Conservation (phyloP, 2,113 vertebrate genomes). For the Campylomormyrus tamandua region DNA sequence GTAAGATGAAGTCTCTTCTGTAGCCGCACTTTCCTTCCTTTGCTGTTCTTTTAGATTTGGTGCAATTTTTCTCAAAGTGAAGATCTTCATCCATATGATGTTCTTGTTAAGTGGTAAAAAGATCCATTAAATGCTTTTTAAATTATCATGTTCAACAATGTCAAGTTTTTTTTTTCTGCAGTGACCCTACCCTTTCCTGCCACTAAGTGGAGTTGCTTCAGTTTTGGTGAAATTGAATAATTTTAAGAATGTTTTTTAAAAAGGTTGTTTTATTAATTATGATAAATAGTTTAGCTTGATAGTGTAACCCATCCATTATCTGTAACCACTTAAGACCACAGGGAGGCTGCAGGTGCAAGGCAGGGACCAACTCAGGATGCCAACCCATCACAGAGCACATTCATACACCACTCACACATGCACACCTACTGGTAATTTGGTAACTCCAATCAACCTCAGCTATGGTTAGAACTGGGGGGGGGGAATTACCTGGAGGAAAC, state of each 20-base stretch:
- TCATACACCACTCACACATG: background rate
- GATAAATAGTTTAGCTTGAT: background rate
- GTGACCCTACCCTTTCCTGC: background rate
- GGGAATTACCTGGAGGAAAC: no score
- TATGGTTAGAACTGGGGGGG: background rate
- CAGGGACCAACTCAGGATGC: no score
- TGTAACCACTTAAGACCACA: background rate
- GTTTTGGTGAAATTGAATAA: no score
- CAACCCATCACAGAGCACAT: background rate
- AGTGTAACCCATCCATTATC: background rate
- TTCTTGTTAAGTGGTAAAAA: background rate
- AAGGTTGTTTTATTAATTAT: background rate
- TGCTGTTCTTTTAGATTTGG: background rate
- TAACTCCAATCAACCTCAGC: background rate
- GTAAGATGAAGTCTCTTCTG: background rate
- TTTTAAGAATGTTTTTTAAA: background rate
- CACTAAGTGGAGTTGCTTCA: background rate
- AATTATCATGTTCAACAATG: background rate
- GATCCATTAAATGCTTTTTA: background rate
- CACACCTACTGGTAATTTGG: background rate
- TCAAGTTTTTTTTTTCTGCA: background rate
- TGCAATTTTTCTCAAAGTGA: background rate
- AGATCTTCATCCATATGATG: background rate
- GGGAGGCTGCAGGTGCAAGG: background rate
- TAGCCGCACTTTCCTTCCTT: background rate